phyloP scores from a whole-genome alignment of 2,888 invertebrate species.

The Temnothorax ravouxi region DNA sequence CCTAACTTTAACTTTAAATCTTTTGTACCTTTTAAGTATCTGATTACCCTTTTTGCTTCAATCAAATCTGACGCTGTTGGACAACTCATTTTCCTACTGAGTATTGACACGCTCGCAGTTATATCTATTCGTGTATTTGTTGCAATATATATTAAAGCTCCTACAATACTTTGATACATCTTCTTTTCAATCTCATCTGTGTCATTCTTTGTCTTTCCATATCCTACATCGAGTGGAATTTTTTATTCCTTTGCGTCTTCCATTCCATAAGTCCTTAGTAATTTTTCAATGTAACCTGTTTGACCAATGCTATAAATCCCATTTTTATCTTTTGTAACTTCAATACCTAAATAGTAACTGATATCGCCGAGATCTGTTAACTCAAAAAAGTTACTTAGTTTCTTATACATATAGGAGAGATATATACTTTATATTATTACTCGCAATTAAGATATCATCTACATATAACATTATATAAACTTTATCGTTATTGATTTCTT shows the following conservation, averaged over 20 bases:
- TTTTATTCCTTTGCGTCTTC: slow-evolving; percentile 14
- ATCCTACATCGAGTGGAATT: not conserved
- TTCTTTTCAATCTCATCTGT: not conserved
- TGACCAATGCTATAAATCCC: not conserved
- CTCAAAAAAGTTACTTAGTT: not conserved
- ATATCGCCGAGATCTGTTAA: not conserved
- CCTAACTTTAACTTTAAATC: too few species aligned
- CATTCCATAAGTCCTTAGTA: slow-evolving; percentile 33
- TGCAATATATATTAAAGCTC: slow-evolving; percentile 13
- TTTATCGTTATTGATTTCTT: not conserved
- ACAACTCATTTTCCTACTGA: not conserved
- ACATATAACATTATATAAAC: slow-evolving; percentile 18
- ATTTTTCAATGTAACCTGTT: slow-evolving; percentile 15
- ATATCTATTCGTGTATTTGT: not conserved
- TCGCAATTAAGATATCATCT: slow-evolving; percentile 20
- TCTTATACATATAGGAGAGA: not conserved
- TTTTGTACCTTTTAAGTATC: too few species aligned
- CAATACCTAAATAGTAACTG: not conserved
- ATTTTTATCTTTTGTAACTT: too few species aligned
- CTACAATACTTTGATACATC: not conserved
- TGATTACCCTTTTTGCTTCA: too few species aligned
- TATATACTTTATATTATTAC: not conserved
- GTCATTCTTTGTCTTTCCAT: not conserved
- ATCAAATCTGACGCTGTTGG: not conserved
- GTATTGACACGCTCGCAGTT: not conserved